phyloP scores from a whole-genome alignment of 2,888 invertebrate genomes.

The Cerastis rubricosa region DNA sequence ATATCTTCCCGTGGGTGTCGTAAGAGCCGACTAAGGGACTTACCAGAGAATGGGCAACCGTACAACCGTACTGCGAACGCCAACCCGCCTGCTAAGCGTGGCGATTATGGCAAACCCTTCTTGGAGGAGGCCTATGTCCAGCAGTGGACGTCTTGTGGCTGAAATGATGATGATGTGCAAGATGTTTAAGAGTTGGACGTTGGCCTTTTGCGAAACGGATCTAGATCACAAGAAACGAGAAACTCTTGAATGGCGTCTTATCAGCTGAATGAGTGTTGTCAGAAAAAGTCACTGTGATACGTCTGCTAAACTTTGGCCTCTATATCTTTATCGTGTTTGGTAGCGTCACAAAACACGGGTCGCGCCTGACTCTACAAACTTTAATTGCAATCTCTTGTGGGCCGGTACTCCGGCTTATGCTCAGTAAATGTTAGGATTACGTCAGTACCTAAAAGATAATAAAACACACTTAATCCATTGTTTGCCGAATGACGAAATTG shows the following conservation, averaged over 20 bases:
- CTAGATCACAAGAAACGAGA: slow-evolving; percentile 75
- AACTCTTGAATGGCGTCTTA: slow-evolving; percentile 75
- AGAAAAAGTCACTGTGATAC: slow-evolving; percentile 77
- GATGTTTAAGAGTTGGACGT: slow-evolving; percentile 60
- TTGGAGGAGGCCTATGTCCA: too few species aligned
- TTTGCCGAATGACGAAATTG: slow-evolving; percentile 56
- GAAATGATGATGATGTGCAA: too few species aligned
- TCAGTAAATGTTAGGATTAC: slow-evolving; percentile 55
- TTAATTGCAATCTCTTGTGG: slow-evolving; percentile 40
- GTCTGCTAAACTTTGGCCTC: slow-evolving; percentile 75
- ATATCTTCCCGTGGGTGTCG: too few species aligned
- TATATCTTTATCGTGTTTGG: slow-evolving; percentile 68
- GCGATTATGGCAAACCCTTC: too few species aligned
- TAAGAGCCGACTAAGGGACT: too few species aligned
- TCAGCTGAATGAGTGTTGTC: slow-evolving; percentile 75
- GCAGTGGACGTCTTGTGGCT: too few species aligned
- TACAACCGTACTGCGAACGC: too few species aligned
- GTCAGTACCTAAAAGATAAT: slow-evolving; percentile 55
- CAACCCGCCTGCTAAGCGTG: too few species aligned
- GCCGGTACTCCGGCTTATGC: slow-evolving; percentile 37
- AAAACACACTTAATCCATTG: slow-evolving; percentile 55
- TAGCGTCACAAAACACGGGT: slow-evolving; percentile 45
- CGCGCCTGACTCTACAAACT: slow-evolving; percentile 45
- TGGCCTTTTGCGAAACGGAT: slow-evolving; percentile 74
- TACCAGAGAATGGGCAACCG: too few species aligned